Percentiles rank a stretch among this genome's conserved stretches.
Conservation (phyloP, 2,113 vertebrate genomes). For the Euleptes europaea region DNA sequence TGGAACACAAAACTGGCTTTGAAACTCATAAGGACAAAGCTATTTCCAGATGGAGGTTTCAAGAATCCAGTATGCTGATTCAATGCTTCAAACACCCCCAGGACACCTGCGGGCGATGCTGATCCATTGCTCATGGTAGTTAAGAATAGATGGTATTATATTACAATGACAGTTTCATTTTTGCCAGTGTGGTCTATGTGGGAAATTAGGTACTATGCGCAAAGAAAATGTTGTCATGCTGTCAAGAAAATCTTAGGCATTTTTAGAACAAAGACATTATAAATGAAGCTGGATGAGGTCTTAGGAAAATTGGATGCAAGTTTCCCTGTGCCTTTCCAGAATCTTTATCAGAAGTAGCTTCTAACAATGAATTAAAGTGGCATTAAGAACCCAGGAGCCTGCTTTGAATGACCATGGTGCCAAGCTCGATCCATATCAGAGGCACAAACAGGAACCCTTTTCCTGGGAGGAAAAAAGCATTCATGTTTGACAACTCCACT, state of each 20-base stretch:
- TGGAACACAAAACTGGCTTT: neutral
- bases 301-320: constrained; percentile 17
- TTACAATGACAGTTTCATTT: constrained; percentile 23
- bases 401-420: constrained; percentile 53
- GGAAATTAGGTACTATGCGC: neutral
- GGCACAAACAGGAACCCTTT: constrained; percentile 21
- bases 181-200: constrained; percentile 8
- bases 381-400: constrained; percentile 36
- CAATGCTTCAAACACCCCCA: neutral
- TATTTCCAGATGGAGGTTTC: neutral
- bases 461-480: constrained; percentile 20
- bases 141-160: neutral
- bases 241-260: neutral
- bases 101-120: neutral
- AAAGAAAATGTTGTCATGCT: neutral
- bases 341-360: constrained; percentile 37
- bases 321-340: constrained; percentile 17
- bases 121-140: neutral
- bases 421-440: constrained; percentile 40
- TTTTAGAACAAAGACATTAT: constrained; percentile 11
- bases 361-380: constrained; percentile 28
- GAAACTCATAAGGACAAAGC: neutral
- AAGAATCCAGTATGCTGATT: neutral
- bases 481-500: constrained; percentile 28
- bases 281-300: neutral